A percentile compares a stretch with the other conserved stretches of the same genome.
Evolutionary conservation across 2,888 invertebrate species (phyloP).

Genomic region (Scaptomyza cyrtandrae): DNA sequence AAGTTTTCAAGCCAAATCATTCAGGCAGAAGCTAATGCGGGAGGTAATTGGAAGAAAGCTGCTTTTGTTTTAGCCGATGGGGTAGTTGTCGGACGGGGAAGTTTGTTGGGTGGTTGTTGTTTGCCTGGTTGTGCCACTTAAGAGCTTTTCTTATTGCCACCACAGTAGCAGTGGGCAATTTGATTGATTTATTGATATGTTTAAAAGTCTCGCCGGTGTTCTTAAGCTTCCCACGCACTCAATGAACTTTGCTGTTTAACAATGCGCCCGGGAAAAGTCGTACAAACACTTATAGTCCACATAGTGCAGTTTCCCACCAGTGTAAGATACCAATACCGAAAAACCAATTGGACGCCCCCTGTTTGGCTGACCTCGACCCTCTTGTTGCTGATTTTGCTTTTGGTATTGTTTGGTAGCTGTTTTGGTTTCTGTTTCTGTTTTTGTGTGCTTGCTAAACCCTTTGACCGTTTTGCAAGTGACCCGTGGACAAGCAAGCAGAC

Average conservation of each 20-base stretch:
- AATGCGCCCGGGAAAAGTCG: conserved; percentile 19
- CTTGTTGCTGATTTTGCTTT: conserved; percentile 35
- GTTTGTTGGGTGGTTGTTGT: conserved; percentile 3
- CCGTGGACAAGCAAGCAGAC: conserved; percentile 64
- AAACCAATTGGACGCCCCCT: conserved; percentile 7
- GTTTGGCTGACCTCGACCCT: not conserved
- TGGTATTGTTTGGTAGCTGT: conserved; percentile 22
- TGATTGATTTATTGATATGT: conserved; percentile 68
- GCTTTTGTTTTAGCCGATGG: conserved; percentile 48
- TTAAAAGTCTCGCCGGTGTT: conserved; percentile 31
- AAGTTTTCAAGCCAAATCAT: conserved; percentile 72
- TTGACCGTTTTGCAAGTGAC: conserved; percentile 75
- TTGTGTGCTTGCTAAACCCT: conserved; percentile 54
- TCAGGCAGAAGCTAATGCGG: conserved; percentile 64
- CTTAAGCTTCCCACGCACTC: conserved; percentile 75
- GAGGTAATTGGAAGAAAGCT: conserved; percentile 59
- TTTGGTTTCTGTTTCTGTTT: conserved; percentile 2
- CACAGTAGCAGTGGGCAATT: conserved; percentile 20
- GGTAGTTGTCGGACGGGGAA: conserved; percentile 1
- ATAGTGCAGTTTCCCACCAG: conserved; percentile 63
- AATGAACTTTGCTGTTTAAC: conserved; percentile 68
- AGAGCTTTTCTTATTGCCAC: conserved; percentile 38
- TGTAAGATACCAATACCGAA: conserved; percentile 56
- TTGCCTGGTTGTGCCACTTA: conserved; percentile 49
- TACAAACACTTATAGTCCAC: not conserved